A percentile compares a stretch with the other conserved stretches of the same genome.
Evolutionary conservation across 2,797 vertebrate genomes (phyloP).

Genomic region (Falco rusticolus): DNA sequence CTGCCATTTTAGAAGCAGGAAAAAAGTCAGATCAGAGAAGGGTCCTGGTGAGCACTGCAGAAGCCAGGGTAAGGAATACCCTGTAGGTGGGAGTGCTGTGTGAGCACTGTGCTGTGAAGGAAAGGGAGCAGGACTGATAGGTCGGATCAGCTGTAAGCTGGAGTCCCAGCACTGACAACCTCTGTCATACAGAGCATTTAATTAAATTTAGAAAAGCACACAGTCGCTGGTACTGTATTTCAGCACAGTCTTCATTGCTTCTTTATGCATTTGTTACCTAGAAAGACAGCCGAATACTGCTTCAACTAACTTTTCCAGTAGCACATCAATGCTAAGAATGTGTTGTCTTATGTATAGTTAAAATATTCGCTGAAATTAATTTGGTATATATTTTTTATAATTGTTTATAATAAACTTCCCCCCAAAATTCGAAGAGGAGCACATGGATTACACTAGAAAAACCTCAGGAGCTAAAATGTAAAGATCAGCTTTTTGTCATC

Average conservation of each 20-base stretch:
- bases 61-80: not conserved
- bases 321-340: not conserved
- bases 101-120: not conserved
- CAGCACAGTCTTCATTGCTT: not conserved
- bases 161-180: not conserved
- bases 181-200: not conserved
- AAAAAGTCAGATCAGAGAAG: not conserved
- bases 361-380: not conserved
- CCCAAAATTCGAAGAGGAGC: not conserved
- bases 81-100: not conserved
- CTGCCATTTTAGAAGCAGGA: not conserved
- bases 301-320: not conserved
- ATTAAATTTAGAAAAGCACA: not conserved
- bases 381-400: not conserved
- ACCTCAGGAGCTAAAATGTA: not conserved
- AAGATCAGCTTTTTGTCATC: not conserved
- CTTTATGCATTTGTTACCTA: not conserved
- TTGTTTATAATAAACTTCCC: not conserved
- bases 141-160: not conserved
- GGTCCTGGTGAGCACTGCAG: not conserved
- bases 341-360: not conserved
- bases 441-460: not conserved
- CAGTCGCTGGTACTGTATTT: not conserved
- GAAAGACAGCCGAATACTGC: not conserved
- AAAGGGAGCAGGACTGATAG: not conserved